Percentiles rank a stretch among this genome's conserved stretches.
Conservation (phyloP, 2,888 invertebrate genomes). For the Chrysolina haemoptera region DNA sequence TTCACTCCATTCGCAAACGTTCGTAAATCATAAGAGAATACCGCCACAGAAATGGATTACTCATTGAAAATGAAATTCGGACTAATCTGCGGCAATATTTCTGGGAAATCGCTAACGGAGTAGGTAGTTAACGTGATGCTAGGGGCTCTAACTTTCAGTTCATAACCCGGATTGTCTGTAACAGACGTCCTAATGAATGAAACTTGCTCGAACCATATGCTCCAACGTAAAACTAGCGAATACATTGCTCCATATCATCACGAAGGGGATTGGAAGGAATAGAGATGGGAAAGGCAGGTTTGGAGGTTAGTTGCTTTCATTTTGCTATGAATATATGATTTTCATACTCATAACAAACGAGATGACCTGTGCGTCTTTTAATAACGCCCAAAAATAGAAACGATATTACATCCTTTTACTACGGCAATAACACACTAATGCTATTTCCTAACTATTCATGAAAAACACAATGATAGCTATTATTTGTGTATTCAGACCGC, state of each 20-base stretch:
- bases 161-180: slow-evolving; percentile 41
- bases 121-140: slow-evolving; percentile 6
- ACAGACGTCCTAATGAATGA: slow-evolving; percentile 49
- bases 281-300: not conserved
- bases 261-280: not conserved
- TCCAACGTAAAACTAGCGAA: slow-evolving; percentile 45
- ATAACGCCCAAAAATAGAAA: too few relatives aligned
- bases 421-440: too few relatives aligned
- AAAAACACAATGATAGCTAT: too few relatives aligned
- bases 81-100: slow-evolving; percentile 22
- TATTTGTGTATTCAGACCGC: too few relatives aligned
- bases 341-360: too few relatives aligned
- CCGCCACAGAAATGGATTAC: not conserved
- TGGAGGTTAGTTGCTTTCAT: too few relatives aligned
- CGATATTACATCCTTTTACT: too few relatives aligned
- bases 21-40: not conserved
- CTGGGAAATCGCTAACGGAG: slow-evolving; percentile 15
- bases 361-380: too few relatives aligned
- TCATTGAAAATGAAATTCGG: slow-evolving; percentile 27
- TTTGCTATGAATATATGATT: too few relatives aligned
- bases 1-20: not conserved
- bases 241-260: slow-evolving; percentile 45
- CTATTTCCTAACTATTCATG: too few relatives aligned
- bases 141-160: slow-evolving; percentile 22
- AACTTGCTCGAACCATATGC: slow-evolving; percentile 39